Base-by-base conservation (phyloP, 2,888 invertebrate genomes). In the Andrena flavipes region DNA sequence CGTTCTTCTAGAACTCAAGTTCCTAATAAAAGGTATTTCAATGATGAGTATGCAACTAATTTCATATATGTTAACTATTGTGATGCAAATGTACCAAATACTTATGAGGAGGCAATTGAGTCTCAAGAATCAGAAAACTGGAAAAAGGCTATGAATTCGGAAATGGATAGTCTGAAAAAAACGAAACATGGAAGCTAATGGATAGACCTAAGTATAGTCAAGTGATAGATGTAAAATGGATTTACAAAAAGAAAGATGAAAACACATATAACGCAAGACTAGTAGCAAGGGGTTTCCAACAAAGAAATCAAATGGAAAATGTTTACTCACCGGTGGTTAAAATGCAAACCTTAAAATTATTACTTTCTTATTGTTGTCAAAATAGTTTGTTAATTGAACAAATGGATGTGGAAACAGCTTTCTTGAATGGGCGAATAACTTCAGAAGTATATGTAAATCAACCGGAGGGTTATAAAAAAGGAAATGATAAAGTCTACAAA, bases 231-330 rank as follows among this genome's bases (percentile, higher is more conserved):
- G 23, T 80, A 5, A 84, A 84, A 54, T 87, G 83, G 82, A 64
- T 86, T 20, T 83, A 51, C 30, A 82, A 70, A 62, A 84, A 64
- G 2, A 84, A 83, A 48, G 0, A 29, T 1, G 78, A 84, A 0
- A 67, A 75, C 70, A n/a, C 0, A 5, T 74, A 49, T 35, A 85
- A 87, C 54, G 85, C 85, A 0, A 82, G 87, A 59, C 42, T 85
- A 48, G 80, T 87, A 26, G 78, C 71, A 8, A 82, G 68, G 67
- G 82, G 86, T 0, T 84, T 76, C 63, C 82, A 88, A 68, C 84
- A 88, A 69, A 78, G 20, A 16, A 75, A 88, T 35, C 26, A 54
- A 13, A n/a, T 82, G 33, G 80, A 84, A 30, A 74, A 87, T 60
- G 51, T 75, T 13, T 84, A 87, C 56, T 82, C 4, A 29, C 29